Conservation (phyloP, 2,113 vertebrate species). For the Ageneiosus marmoratus region DNA sequence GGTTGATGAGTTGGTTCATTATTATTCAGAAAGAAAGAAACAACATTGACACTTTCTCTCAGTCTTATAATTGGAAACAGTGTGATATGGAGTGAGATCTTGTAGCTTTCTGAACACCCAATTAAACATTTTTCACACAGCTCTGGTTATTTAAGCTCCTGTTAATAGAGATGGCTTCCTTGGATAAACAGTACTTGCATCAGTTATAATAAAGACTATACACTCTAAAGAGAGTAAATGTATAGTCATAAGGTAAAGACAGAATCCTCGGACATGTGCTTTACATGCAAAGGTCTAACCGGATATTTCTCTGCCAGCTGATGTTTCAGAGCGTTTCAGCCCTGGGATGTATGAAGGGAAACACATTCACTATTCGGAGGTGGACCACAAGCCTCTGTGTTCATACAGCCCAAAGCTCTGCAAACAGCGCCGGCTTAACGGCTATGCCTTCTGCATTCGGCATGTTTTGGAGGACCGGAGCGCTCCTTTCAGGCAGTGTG, state of each 20-base stretch:
- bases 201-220: neutral
- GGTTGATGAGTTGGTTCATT: neutral
- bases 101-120: neutral
- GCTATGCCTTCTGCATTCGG: conserved; percentile 91
- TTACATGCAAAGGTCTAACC: neutral
- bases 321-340: conserved; percentile 88
- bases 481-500: conserved; percentile 91
- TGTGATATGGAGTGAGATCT: neutral
- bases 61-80: neutral
- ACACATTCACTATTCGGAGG: conserved; percentile 94
- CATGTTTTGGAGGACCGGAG: conserved; percentile 90
- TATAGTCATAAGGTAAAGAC: neutral
- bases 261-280: neutral
- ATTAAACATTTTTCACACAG: neutral
- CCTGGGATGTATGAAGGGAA: conserved; percentile 95
- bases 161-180: neutral
- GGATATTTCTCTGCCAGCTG: conserved; percentile 72
- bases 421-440: conserved; percentile 88
- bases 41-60: neutral
- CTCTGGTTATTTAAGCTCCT: neutral
- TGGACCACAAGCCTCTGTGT: conserved; percentile 92
- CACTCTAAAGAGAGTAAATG: neutral
- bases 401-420: conserved; percentile 91
- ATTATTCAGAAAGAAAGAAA: no score
- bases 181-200: neutral